Base-by-base conservation (phyloP, 2,888 invertebrate genomes). In the Deilephila porcellus region DNA sequence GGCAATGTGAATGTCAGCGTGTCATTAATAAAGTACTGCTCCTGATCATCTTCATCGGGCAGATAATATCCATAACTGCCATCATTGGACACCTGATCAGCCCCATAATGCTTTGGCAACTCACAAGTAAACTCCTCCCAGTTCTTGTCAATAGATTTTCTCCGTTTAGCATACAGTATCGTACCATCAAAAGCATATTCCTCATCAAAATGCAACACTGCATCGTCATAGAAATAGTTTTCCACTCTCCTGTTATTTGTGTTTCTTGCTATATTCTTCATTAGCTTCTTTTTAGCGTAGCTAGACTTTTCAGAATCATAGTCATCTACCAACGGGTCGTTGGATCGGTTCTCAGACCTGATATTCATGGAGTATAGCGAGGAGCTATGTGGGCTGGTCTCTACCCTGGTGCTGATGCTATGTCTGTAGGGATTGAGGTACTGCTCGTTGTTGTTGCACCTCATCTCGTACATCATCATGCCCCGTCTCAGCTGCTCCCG, bases 221-320 rank as follows among this genome's bases (percentile, higher is more conserved):
- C 93, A 71, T 95, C 95, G 71, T 95, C 95, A 73, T 95, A 95
- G 81, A 95, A 95, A 71, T 95, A 95, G 71, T 94, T 95, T 59
- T 93, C 91, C 0, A 88, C 83, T 0, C 86, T 81, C 76, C 80
- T 87, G 25, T 86, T 85, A 20, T 80, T 83, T 0, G 93, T 93
- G 71, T 95, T 95, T 70, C 95, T 87, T 0, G 92, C 91, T 71
- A 95, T 94, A 74, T 95, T 95, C 63, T 90, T 93, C 89, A 94
- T 88, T 0, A 95, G 77, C 70, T 95, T 95, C 80, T 91, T 92
- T 73, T 88, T 91, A 0, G 94, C 94, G 81, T 95, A 95, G 78
- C 93, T 94, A 0, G 91, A 93, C 76, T 91, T 93, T 70, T 95
- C 95, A 0, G 95, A 95, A 74, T 93, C 93, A 72, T 93, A 94